A percentile compares a stretch with the other conserved stretches of the same genome.
Evolutionary conservation across 2,888 invertebrate genomes (phyloP).

Genomic region (Molanna angustata): DNA sequence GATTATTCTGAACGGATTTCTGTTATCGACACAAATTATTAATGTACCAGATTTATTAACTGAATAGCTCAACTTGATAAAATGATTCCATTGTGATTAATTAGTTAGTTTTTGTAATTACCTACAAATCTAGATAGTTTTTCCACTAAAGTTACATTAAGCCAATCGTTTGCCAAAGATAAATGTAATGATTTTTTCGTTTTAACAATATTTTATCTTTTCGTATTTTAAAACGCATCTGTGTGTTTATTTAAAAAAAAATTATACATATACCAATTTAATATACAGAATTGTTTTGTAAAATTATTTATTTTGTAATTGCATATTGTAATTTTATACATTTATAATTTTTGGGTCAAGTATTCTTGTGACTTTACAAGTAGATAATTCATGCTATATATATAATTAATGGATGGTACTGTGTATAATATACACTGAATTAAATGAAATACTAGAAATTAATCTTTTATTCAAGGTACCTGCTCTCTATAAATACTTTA

Average conservation of each 20-base stretch:
- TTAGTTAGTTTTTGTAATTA: conserved; percentile 18
- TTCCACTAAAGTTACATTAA: conserved; percentile 20
- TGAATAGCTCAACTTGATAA: conserved; percentile 19
- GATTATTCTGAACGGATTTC: not conserved
- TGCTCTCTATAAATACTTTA: no score
- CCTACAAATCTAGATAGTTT: conserved; percentile 1
- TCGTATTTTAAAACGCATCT: conserved; percentile 1
- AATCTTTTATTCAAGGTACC: no score
- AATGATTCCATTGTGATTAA: conserved; percentile 23
- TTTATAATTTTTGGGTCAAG: no score
- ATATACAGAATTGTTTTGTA: not conserved
- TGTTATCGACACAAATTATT: not conserved
- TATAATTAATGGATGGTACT: conserved; percentile 26
- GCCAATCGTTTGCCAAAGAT: conserved; percentile 33
- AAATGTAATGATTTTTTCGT: conserved; percentile 19
- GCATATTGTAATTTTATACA: not conserved
- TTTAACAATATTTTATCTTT: conserved; percentile 10
- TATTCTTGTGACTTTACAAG: conserved; percentile 11
- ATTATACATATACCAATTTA: not conserved
- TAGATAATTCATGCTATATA: conserved; percentile 31
- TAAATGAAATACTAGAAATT: no score
- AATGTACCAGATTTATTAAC: not conserved
- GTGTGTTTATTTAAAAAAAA: no score
- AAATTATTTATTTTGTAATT: not conserved
- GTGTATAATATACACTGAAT: conserved; percentile 32